Evolutionary conservation across 1,140 invertebrate species (phyloP).

Genomic region (Yoshiicerus persimilis): DNA sequence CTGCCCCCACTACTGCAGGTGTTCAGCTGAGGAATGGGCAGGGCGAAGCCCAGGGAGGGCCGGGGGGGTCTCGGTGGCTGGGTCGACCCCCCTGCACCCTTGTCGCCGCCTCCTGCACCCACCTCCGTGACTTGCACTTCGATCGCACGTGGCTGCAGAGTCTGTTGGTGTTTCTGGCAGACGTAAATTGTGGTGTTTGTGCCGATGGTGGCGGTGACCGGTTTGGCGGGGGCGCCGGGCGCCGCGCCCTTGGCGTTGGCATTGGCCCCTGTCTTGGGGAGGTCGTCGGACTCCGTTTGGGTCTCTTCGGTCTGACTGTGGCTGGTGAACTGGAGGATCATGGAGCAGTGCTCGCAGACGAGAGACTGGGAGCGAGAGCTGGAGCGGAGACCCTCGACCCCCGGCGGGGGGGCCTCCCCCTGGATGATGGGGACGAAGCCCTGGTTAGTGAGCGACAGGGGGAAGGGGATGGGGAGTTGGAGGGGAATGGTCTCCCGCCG

Average conservation of each 20-base stretch:
- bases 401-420: not conserved
- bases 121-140: not conserved
- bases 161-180: not conserved
- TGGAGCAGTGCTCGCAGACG: not conserved
- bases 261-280: not conserved
- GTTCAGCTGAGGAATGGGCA: conserved; percentile 27
- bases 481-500: not conserved
- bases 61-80: not conserved
- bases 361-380: not conserved
- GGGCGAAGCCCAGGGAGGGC: not conserved
- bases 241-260: not conserved
- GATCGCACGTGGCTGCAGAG: not conserved
- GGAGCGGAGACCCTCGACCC: not conserved
- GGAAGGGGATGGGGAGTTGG: not conserved
- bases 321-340: not conserved
- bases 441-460: not conserved
- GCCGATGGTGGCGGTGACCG: not conserved
- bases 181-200: not conserved
- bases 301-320: not conserved
- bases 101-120: not conserved
- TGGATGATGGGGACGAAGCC: not conserved
- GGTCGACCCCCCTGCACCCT: not conserved
- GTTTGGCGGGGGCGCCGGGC: not conserved
- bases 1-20: not conserved
- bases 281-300: not conserved